Evolutionary conservation across 1,140 invertebrate species (phyloP).

Genomic region (Macrosteles quadrilineatus): DNA sequence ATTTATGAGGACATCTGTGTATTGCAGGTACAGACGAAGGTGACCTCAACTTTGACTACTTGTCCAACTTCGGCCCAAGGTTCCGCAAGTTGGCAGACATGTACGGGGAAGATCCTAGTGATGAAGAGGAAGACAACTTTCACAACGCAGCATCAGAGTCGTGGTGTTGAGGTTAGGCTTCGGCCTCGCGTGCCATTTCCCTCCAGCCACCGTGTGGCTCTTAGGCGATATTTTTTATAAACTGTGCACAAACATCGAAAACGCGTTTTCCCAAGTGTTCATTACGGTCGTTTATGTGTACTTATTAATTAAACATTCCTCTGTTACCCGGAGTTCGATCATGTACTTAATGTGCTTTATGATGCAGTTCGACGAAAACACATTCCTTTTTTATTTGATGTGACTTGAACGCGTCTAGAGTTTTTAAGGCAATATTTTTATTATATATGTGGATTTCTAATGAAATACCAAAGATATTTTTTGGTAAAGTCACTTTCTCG

Average conservation of each 20-base stretch:
- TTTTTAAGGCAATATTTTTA: neutral
- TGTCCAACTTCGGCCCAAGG: slow-evolving; percentile 94
- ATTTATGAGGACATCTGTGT: too few species aligned
- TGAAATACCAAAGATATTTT: slow-evolving; percentile 12
- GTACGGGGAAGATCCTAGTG: slow-evolving; percentile 90
- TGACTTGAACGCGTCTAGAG: neutral
- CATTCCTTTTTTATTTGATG: slow-evolving; percentile 20
- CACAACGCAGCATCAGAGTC: slow-evolving; percentile 66
- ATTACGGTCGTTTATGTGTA: slow-evolving; percentile 9
- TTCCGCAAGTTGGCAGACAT: slow-evolving; percentile 97
- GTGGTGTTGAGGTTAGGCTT: slow-evolving; percentile 70
- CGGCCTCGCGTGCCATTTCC: too few species aligned
- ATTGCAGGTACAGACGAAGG: slow-evolving; percentile 82
- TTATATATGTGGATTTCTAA: slow-evolving; percentile 9
- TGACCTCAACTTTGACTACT: slow-evolving; percentile 95
- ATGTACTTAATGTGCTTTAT: slow-evolving; percentile 18
- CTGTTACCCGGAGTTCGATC: neutral
- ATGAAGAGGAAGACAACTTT: slow-evolving; percentile 70
- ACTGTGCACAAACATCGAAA: slow-evolving; percentile 17
- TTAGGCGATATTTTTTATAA: too few species aligned
- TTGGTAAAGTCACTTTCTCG: slow-evolving; percentile 5
- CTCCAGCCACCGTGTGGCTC: neutral
- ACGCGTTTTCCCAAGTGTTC: slow-evolving; percentile 23
- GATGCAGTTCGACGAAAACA: neutral
- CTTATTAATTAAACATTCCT: slow-evolving; percentile 17